A percentile compares a stretch with the other conserved stretches of the same genome.
Evolutionary conservation across 2,113 vertebrate species (phyloP).

Genomic region (Axis porcinus): DNA sequence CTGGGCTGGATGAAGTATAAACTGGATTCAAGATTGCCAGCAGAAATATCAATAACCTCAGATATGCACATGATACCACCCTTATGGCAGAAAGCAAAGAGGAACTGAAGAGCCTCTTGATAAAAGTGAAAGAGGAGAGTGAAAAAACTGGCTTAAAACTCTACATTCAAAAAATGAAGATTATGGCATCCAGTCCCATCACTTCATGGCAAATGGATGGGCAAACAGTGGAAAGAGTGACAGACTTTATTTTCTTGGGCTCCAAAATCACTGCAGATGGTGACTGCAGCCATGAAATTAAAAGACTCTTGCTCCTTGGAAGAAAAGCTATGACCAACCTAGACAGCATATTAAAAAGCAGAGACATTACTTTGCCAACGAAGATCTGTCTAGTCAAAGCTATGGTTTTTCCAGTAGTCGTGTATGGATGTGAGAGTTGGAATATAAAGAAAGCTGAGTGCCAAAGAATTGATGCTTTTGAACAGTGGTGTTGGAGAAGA

Average conservation of each 20-base stretch:
- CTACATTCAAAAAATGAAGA: background rate
- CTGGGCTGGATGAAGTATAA: background rate
- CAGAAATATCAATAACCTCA: background rate
- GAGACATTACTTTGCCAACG: background rate
- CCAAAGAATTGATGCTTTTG: background rate
- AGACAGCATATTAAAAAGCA: background rate
- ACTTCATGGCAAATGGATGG: background rate
- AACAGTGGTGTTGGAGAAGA: background rate
- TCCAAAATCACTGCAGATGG: background rate
- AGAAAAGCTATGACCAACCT: background rate
- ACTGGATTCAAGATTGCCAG: background rate
- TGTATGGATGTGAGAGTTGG: background rate
- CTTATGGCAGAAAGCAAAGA: background rate
- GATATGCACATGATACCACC: background rate
- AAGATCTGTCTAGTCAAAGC: background rate
- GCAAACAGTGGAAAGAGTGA: background rate
- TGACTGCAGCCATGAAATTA: background rate
- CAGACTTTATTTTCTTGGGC: background rate
- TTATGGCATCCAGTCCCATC: background rate
- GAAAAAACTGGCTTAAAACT: background rate
- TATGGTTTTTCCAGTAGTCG: background rate
- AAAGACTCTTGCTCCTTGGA: background rate
- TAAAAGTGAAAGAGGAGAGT: background rate
- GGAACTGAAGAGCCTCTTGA: background rate
- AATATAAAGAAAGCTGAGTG: background rate